Evolutionary conservation across 1,140 invertebrate species (phyloP).

Genomic region (Drosophila tristis): DNA sequence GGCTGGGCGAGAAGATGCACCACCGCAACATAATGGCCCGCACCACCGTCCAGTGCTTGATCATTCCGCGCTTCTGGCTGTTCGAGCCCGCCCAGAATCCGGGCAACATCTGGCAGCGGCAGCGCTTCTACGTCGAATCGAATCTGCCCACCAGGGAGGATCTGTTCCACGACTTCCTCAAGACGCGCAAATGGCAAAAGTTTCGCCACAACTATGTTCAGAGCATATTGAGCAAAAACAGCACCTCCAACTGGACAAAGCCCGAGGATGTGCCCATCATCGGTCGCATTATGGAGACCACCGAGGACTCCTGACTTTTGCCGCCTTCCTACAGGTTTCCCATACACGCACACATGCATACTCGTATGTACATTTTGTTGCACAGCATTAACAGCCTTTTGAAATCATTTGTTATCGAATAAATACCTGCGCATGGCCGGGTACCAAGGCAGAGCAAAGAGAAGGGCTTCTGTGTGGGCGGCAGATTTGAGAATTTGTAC

Average conservation of each 20-base stretch:
- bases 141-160: slow-evolving; percentile 85
- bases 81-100: slow-evolving; percentile 85
- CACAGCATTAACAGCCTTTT: no score
- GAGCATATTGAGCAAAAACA: slow-evolving; percentile 17
- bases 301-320: slow-evolving; percentile 18
- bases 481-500: no score
- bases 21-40: slow-evolving; percentile 86
- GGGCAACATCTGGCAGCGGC: slow-evolving; percentile 86
- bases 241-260: slow-evolving; percentile 34
- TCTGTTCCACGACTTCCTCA: slow-evolving; percentile 85
- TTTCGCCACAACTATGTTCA: slow-evolving; percentile 84
- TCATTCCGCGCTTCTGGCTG: slow-evolving; percentile 87
- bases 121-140: slow-evolving; percentile 85
- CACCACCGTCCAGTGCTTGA: slow-evolving; percentile 85
- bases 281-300: slow-evolving; percentile 64
- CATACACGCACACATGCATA: no score
- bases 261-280: slow-evolving; percentile 74
- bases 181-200: slow-evolving; percentile 85
- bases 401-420: no score
- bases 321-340: no score
- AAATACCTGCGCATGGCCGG: no score
- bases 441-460: no score
- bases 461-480: no score
- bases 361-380: no score
- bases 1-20: slow-evolving; percentile 85